Evolutionary conservation across 2,797 vertebrate species (phyloP).

Genomic region (Ctenopoma kingsleyae): DNA sequence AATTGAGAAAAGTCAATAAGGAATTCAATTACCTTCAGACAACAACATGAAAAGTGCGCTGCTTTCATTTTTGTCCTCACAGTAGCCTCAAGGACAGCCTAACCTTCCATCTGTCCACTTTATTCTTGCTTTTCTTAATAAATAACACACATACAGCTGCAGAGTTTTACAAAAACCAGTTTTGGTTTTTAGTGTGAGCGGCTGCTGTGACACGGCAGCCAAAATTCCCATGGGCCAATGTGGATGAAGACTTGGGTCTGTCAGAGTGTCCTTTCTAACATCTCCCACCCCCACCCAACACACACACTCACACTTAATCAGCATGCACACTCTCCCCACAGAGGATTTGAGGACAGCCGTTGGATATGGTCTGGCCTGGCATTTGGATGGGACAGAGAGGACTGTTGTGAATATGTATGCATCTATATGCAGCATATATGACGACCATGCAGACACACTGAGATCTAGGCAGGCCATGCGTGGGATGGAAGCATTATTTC

Average conservation of each 20-base stretch:
- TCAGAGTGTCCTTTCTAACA: constrained; percentile 82
- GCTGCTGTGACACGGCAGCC: constrained; percentile 47
- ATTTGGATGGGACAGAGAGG: constrained; percentile 48
- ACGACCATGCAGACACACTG: constrained; percentile 71
- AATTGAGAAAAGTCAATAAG: constrained; percentile 86
- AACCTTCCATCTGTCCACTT: constrained; percentile 29
- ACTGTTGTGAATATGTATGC: constrained; percentile 73
- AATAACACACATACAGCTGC: constrained; percentile 27
- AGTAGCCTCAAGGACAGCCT: constrained; percentile 67
- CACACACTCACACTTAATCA: constrained; percentile 20
- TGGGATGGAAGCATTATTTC: constrained; percentile 20
- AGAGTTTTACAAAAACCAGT: constrained; percentile 25
- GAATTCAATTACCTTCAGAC: constrained; percentile 84
- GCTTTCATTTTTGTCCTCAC: constrained; percentile 39
- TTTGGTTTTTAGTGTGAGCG: constrained; percentile 33
- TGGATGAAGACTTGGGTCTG: constrained; percentile 62
- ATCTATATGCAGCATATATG: constrained; percentile 74
- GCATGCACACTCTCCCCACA: constrained; percentile 74
- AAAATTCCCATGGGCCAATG: constrained; percentile 58
- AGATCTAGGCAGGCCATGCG: constrained; percentile 80
- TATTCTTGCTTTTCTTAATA: constrained; percentile 29
- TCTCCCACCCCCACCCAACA: constrained; percentile 39
- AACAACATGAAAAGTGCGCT: constrained; percentile 70
- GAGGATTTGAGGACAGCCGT: constrained; percentile 84
- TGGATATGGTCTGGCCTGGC: constrained; percentile 69